Conservation (phyloP, 2,888 invertebrate genomes). For the Hirudinaria manillensis region DNA sequence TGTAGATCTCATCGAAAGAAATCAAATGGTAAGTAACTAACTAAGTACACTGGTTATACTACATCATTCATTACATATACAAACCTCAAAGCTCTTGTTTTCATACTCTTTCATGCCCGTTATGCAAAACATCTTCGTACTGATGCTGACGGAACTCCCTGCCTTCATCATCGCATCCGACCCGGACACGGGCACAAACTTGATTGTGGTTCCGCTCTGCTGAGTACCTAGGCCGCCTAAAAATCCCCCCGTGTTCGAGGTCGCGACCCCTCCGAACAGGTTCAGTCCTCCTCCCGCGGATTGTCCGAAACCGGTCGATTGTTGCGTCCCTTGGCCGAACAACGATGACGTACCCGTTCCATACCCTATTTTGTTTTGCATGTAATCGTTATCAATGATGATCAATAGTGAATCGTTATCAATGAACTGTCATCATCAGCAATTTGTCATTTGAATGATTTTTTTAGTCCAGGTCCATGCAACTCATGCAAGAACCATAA, state of each 20-base stretch:
- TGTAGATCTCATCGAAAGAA: too few species aligned
- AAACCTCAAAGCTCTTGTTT: constrained; percentile 74
- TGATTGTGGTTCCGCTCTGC: constrained; percentile 57
- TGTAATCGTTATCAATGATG: neutral
- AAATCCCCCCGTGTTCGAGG: constrained; percentile 11
- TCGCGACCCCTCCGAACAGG: constrained; percentile 8
- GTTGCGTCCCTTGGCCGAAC: constrained; percentile 38
- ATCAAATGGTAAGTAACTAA: too few species aligned
- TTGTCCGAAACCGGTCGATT: constrained; percentile 19
- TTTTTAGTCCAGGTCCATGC: neutral
- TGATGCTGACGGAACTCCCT: constrained; percentile 72
- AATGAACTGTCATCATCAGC: neutral
- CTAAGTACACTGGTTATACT: neutral
- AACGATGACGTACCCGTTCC: constrained; percentile 28
- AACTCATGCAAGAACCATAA: constrained; percentile 4
- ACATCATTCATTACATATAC: neutral
- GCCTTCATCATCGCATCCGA: constrained; percentile 71
- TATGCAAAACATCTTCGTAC: constrained; percentile 89
- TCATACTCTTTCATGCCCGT: constrained; percentile 99
- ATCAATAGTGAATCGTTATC: neutral
- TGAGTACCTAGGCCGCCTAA: constrained; percentile 15
- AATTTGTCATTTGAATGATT: neutral
- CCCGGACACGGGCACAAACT: constrained; percentile 79
- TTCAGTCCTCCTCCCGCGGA: neutral
- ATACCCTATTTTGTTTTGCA: neutral